A percentile compares a stretch with the other conserved stretches of the same genome.
phyloP scores from a whole-genome alignment of 2,888 invertebrate genomes.

The Acleris literana region DNA sequence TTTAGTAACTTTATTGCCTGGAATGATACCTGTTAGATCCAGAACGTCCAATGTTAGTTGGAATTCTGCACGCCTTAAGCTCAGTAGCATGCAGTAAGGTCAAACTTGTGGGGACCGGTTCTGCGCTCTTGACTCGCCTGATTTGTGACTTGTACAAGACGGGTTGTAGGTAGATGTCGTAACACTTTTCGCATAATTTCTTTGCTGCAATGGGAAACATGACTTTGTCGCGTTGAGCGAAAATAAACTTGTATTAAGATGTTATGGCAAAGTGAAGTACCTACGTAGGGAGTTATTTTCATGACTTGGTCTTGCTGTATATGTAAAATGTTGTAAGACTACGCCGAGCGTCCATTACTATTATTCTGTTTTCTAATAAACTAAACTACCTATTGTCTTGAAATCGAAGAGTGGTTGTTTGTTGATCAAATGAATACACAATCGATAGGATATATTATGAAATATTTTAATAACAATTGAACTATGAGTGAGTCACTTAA shows the following conservation, averaged over 20 bases:
- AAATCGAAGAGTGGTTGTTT: no score
- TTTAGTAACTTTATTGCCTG: background rate
- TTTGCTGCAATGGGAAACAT: conserved; percentile 8
- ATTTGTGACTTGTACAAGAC: conserved; percentile 13
- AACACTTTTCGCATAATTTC: conserved; percentile 29
- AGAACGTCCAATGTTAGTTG: conserved; percentile 1
- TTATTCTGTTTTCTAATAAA: no score
- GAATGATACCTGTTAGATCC: background rate
- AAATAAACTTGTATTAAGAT: background rate
- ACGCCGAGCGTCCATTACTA: no score
- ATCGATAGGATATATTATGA: no score
- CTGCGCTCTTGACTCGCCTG: conserved; percentile 24
- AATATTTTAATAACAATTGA: no score
- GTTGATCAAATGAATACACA: no score
- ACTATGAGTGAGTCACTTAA: no score
- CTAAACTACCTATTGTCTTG: no score
- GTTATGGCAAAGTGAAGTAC: no score
- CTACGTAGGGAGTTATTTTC: no score
- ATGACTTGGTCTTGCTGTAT: no score
- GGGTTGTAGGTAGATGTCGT: conserved; percentile 16
- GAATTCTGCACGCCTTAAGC: background rate
- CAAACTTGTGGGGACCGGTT: conserved; percentile 27
- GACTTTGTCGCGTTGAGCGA: background rate
- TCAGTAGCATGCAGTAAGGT: conserved; percentile 10
- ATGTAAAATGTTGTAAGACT: no score